A percentile compares a stretch with the other conserved stretches of the same genome.
Evolutionary conservation across 37 sponge, comb jelly and placozoan species (phyloP).

Genomic region (Aplysina aerophoba): DNA sequence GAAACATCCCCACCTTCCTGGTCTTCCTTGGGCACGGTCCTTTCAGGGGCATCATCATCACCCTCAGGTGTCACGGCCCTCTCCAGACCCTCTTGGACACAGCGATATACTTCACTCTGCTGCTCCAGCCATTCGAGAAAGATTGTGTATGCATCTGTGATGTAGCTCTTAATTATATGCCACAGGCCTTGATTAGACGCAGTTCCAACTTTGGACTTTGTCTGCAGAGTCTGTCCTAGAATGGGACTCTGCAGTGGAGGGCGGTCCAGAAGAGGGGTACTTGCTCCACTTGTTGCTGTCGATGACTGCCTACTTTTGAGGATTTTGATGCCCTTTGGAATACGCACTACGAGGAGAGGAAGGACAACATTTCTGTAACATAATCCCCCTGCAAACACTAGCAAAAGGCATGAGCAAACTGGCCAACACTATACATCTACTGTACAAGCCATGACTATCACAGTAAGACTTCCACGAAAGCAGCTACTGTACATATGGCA

Average conservation of each 20-base stretch:
- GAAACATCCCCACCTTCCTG: not conserved
- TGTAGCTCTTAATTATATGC: not conserved
- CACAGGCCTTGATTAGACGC: not conserved
- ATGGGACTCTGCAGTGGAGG: not conserved
- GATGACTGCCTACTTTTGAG: slow-evolving; percentile 6
- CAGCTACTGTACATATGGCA: no score
- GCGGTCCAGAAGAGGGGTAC: not conserved
- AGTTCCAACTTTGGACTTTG: not conserved
- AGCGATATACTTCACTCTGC: slow-evolving; percentile 45
- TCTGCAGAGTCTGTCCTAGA: no score
- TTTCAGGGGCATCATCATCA: not conserved
- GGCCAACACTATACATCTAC: no score
- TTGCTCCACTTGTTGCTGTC: not conserved
- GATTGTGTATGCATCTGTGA: not conserved
- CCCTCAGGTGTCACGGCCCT: not conserved
- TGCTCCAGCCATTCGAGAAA: slow-evolving; percentile 57
- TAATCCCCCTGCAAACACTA: not conserved
- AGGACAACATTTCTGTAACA: not conserved
- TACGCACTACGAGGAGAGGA: not conserved
- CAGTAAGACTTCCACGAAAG: no score
- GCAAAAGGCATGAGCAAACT: not conserved
- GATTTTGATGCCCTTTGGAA: slow-evolving; percentile 14
- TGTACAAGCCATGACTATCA: no score
- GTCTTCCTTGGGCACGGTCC: not conserved
- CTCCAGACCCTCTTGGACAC: slow-evolving; percentile 25